Evolutionary conservation across 2,888 invertebrate species (phyloP), one percentile per base, ranked within the genome.

Genomic region (Lydus trimaculatus): DNA sequence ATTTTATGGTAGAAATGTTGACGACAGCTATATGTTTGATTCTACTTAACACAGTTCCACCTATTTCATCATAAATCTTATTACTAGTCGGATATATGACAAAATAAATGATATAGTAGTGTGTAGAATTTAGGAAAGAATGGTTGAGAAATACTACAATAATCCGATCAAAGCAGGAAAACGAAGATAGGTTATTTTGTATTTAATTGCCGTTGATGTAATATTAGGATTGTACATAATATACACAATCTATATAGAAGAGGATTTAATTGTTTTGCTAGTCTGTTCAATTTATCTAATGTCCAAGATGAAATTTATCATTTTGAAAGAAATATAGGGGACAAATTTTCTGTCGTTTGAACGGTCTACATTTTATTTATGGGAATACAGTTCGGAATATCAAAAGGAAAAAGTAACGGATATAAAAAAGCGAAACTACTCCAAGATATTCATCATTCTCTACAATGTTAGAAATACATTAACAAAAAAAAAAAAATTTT

Each of bases 241-340:
- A 73, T 67, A 72, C 73, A 73, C 70, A n/a, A n/a, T 72, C 72
- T 74, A 65, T 67, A 68, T 71, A 69, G 61, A 65, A 72, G 73
- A 72, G 67, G 67, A 62, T 65, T 72, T 75, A 75, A 75, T 75
- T 73, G 72, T 72, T 65, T 67, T 58, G 58, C 62, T 52, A 20
- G 11, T 9, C 48, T 23, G 7, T 20, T 8, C 23, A 11, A 52
- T 48, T 48, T 48, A 48, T 48, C 20, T 17, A 20, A 48, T 4
- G 48, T 48, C 20, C 20, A 20, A 20, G 23, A 52, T 52, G 48
- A 20, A 23, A 52, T 52, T 52, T 52, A 52, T 52, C 48, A 52
- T 52, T 11, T 20, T 52, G 5, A n/a, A 39, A 1, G 11, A 3
- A 43, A n/a, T n/a, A 65, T 66, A 28, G 59, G 20, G 31, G 63